A percentile compares a stretch with the other conserved stretches of the same genome.
Evolutionary conservation across 1,140 invertebrate species (phyloP).

Genomic region (Macrotrachela quadricornifera): DNA sequence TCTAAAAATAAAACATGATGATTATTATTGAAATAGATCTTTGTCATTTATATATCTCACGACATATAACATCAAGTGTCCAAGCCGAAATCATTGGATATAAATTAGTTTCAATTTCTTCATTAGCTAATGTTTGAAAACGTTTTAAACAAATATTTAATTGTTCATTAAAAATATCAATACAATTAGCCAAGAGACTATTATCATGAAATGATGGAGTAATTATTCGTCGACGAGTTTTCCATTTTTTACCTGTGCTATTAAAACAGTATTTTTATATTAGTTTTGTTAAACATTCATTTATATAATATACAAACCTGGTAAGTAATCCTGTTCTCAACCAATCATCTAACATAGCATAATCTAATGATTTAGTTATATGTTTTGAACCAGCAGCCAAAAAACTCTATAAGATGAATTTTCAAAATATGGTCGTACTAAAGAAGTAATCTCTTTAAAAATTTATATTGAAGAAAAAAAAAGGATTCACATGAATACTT

Average conservation of each 20-base stretch:
- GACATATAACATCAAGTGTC: conserved; percentile 67
- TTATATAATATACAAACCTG: conserved; percentile 25
- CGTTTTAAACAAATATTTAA: conserved; percentile 41
- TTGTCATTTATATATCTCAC: too few relatives aligned
- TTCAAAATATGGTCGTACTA: too few relatives aligned
- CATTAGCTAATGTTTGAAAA: conserved; percentile 30
- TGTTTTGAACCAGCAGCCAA: too few relatives aligned
- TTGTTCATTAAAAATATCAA: conserved; percentile 58
- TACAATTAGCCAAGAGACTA: conserved; percentile 58
- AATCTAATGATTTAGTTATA: too few relatives aligned
- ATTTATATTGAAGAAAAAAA: too few relatives aligned
- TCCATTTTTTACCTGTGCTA: conserved; percentile 54
- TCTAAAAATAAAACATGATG: conserved; percentile 32
- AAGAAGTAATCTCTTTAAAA: too few relatives aligned
- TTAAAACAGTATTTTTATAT: too few relatives aligned
- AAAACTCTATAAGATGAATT: too few relatives aligned
- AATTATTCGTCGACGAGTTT: conserved; percentile 54
- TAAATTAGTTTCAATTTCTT: conserved; percentile 30
- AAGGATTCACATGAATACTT: too few relatives aligned
- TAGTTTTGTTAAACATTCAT: too few relatives aligned
- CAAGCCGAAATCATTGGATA: conserved; percentile 52
- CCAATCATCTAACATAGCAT: conserved; percentile 31
- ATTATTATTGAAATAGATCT: not conserved
- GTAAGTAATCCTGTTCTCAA: conserved; percentile 63
- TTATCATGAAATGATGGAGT: conserved; percentile 68